A percentile compares a stretch with the other conserved stretches of the same genome.
Conservation (phyloP, 2,888 invertebrate genomes). For the Epirrhoe tristata region DNA sequence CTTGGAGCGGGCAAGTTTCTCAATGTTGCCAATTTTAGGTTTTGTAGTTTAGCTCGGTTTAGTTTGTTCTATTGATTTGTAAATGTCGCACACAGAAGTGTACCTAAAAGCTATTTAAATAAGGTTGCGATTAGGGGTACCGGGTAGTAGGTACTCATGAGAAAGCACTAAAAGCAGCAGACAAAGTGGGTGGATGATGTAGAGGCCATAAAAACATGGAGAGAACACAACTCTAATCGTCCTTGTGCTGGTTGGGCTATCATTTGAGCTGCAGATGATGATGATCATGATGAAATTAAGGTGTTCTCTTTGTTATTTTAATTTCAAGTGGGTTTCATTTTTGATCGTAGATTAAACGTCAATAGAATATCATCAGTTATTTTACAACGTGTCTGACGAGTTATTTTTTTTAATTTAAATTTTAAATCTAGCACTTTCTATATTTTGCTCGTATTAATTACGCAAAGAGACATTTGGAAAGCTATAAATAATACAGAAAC, state of each 20-base stretch:
- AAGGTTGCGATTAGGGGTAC: no score
- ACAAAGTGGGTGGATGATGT: no score
- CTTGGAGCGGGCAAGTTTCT: conserved; percentile 50
- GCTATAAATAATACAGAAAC: conserved; percentile 32
- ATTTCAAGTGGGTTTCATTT: not conserved
- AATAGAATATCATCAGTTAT: not conserved
- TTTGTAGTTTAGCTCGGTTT: not conserved
- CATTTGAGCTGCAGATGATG: no score
- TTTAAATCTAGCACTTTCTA: conserved; percentile 28
- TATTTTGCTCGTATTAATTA: conserved; percentile 22
- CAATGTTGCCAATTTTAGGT: conserved; percentile 29
- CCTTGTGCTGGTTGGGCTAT: no score
- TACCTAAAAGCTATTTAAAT: no score
- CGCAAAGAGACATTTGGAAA: conserved; percentile 33
- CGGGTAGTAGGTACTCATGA: no score
- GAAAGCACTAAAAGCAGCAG: no score
- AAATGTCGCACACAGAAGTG: not conserved
- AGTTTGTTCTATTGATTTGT: not conserved
- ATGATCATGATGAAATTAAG: no score
- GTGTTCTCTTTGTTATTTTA: no score
- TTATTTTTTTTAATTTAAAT: conserved; percentile 18
- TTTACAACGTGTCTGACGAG: not conserved
- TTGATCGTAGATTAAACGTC: not conserved
- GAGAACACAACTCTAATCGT: no score
- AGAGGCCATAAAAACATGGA: no score